Evolutionary conservation across 2,888 invertebrate species (phyloP), one percentile per base, ranked within the genome.

Genomic region (Cantharis rustica): DNA sequence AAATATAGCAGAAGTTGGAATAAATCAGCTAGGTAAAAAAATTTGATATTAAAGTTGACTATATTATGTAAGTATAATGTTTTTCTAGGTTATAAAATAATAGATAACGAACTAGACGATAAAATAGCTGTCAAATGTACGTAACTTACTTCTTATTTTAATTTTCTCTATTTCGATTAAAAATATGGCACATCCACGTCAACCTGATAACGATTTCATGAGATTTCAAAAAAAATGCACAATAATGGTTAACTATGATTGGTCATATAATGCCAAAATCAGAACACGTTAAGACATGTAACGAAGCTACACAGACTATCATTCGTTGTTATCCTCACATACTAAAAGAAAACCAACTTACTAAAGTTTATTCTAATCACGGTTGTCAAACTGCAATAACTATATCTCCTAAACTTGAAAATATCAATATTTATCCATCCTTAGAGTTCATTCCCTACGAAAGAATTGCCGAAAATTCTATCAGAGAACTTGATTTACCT

Each of bases 381-480:
- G 74, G 74, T n/a, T 74, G 71, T 17, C 83, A 83, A 77, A 83
- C 83, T 10, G 73, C 76, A 15, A 76, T 78, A 16, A 66, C 80
- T 3, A 66, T 79, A 10, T 20, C 69, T 47, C 79, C 81, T 13
- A 26, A 66, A 7, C 68, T 26, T 5, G 66, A 69, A 7, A 71
- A 79, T 47, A 31, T 66, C 2, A 64, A 72, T 11, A 20, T 82
- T 13, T 77, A 80, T 16, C 71, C 76, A 11, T 31, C 79, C 15
- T 70, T 83, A 68, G 77, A 77, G 72, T 81, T 75, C 61, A 78
- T 71, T 15, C 81, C 82, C 2, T 80, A 76, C 26, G 74, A 75
- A 20, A 77, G 78, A 31, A 82, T 83, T n/a, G 71, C 61, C 11
- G 75, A 75, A 72, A 75, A 80, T 63, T 80, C 78, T n/a, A 17